Conservation (phyloP, 1,140 invertebrate species). For the Megalopta genalis region DNA sequence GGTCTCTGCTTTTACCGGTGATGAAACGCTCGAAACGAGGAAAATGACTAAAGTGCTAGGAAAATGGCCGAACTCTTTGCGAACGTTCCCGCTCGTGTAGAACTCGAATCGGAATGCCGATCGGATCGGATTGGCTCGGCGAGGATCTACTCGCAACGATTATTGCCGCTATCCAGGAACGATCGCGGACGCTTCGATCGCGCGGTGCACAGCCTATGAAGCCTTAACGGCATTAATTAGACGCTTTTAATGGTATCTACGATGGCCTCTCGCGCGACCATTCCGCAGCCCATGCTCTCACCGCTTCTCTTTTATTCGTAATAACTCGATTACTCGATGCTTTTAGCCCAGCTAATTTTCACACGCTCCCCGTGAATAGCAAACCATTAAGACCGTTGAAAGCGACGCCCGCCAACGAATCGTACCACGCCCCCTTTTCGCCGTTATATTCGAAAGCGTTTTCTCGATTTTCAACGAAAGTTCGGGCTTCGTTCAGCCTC, state of each 20-base stretch:
- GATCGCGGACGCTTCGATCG: constrained; percentile 29
- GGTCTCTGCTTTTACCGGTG: not conserved
- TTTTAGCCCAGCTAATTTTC: constrained; percentile 67
- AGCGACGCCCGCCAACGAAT: constrained; percentile 30
- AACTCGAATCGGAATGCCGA: not conserved
- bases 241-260: constrained; percentile 70
- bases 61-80: not conserved
- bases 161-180: not conserved
- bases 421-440: not conserved
- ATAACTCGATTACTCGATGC: constrained; percentile 72
- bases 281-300: constrained; percentile 52
- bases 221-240: constrained; percentile 74
- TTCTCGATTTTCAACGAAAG: not conserved
- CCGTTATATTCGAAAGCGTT: constrained; percentile 13
- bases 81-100: too few relatives aligned
- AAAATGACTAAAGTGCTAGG: not conserved
- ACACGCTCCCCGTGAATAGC: constrained; percentile 60
- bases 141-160: not conserved
- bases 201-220: constrained; percentile 59
- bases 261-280: constrained; percentile 42
- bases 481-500: too few relatives aligned
- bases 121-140: not conserved
- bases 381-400: constrained; percentile 56
- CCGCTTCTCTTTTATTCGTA: constrained; percentile 70
- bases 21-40: too few relatives aligned